Evolutionary conservation across 2,797 vertebrate species (phyloP).

Genomic region (Tamandua tetradactyla): DNA sequence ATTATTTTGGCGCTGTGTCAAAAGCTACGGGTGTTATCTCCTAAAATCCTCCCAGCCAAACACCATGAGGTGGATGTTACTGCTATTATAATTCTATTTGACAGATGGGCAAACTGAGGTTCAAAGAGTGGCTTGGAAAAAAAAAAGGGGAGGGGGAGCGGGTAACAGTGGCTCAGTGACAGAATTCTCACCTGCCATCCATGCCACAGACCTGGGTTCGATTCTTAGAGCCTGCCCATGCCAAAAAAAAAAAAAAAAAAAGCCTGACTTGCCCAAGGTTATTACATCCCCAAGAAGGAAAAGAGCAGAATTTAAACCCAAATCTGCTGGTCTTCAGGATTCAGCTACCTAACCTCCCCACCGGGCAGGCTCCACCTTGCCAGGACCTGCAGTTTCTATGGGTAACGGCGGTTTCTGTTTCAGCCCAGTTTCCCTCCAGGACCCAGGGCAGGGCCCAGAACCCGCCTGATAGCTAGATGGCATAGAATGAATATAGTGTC

Average conservation of each 20-base stretch:
- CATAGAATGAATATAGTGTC: background rate
- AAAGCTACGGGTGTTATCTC: background rate
- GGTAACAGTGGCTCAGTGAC: too few relatives aligned
- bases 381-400: background rate
- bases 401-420: background rate
- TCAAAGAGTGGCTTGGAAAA: background rate
- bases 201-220: too few relatives aligned
- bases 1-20: fast-evolving
- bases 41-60: background rate
- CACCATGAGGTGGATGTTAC: background rate
- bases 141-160: too few relatives aligned
- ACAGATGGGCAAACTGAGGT: conserved; percentile 71
- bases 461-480: background rate
- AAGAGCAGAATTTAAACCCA: background rate
- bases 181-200: too few relatives aligned
- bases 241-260: too few relatives aligned
- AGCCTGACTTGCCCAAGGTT: background rate
- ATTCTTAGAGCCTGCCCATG: too few relatives aligned
- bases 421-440: background rate
- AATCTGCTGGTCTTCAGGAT: background rate
- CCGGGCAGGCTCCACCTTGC: background rate
- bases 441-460: background rate
- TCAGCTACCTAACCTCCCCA: background rate
- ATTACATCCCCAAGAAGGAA: background rate
- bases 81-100: background rate